phyloP scores from a whole-genome alignment of 2,113 vertebrate genomes.

The Phycodurus eques region DNA sequence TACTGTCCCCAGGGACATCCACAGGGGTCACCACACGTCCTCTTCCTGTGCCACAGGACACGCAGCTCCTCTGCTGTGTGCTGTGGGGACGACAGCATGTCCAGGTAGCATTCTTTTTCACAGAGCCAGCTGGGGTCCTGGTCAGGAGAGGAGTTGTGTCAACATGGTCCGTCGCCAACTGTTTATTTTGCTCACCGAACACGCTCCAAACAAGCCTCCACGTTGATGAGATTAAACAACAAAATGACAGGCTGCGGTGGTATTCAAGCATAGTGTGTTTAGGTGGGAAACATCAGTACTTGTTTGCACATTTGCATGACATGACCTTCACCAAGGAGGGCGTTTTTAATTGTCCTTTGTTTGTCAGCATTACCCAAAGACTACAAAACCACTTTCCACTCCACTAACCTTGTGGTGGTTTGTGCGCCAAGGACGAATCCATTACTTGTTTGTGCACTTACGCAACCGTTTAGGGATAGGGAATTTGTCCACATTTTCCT shows the following conservation, averaged over 20 bases:
- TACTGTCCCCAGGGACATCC: slow-evolving; percentile 73
- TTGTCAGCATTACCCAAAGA: slow-evolving; percentile 1
- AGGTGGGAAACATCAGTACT: background rate
- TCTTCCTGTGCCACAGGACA: slow-evolving; percentile 82
- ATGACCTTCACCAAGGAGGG: background rate
- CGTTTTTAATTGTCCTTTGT: background rate
- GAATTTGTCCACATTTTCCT: background rate
- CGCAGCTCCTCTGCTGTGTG: slow-evolving; percentile 82
- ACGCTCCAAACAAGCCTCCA: background rate
- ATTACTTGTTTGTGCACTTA: background rate
- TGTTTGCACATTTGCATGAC: background rate
- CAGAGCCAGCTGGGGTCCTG: slow-evolving; percentile 94
- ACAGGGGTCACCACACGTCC: slow-evolving; percentile 86
- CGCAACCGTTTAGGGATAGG: background rate
- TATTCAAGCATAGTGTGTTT: background rate
- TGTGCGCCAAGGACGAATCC: background rate
- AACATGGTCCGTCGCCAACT: slow-evolving; percentile 1
- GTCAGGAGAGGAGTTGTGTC: background rate
- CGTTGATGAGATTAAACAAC: background rate
- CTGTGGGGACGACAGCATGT: slow-evolving; percentile 95
- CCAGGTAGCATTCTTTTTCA: slow-evolving; percentile 87
- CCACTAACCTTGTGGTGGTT: background rate
- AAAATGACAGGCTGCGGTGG: background rate
- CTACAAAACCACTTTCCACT: background rate
- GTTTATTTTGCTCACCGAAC: slow-evolving; percentile 5